Base-by-base conservation (phyloP, 2,888 invertebrate genomes). In the Agriopis marginaria region DNA sequence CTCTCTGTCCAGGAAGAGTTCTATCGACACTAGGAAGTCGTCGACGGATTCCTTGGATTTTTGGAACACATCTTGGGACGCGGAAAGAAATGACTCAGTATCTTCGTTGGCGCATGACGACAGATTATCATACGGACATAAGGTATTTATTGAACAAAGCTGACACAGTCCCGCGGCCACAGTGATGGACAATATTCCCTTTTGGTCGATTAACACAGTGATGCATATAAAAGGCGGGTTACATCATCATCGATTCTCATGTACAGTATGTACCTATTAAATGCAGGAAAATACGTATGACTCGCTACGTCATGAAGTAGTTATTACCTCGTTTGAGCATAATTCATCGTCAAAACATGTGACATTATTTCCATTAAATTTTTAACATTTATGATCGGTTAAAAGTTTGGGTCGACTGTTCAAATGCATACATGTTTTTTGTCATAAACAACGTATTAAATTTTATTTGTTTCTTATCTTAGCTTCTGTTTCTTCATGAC, bases 11-110 rank as follows among this genome's bases (percentile, higher is more conserved):
- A 93, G 95, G 77, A 95, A 96, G 79, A 93, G 90, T 79, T 93
- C 93, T 0, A 91, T 92, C 42, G 93, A 93, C 71, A 92, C 93
- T 67, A 92, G 91, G 77, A 94, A 93, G 73, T 94, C 93, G 66
- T 97, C 97, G 0, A 96, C 96, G 49, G 97, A 97, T 86, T 97
- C 97, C 0, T 85, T 97, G 86, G 97, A 97, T 81, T 94, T 95
- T 59, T 95, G 96, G 90, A 95, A 96, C 67, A 95, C 95, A 79
- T 95, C 96, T 59, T 97, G 96, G 96, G 97, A 97, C 79, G 93
- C 95, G 1, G 95, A 95, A 65, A 93, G 96, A 73, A 92, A 96
- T 71, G 95, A 95, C 77, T 95, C 96, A n/a, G 94, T 95, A 17
- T 95, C 96, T 53, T 86, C 90, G 89, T 95, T 82, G 90, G 92